Evolutionary conservation across 2,797 vertebrate genomes (phyloP), one percentile per base, ranked within the genome.

Genomic region (Iguana delicatissima): DNA sequence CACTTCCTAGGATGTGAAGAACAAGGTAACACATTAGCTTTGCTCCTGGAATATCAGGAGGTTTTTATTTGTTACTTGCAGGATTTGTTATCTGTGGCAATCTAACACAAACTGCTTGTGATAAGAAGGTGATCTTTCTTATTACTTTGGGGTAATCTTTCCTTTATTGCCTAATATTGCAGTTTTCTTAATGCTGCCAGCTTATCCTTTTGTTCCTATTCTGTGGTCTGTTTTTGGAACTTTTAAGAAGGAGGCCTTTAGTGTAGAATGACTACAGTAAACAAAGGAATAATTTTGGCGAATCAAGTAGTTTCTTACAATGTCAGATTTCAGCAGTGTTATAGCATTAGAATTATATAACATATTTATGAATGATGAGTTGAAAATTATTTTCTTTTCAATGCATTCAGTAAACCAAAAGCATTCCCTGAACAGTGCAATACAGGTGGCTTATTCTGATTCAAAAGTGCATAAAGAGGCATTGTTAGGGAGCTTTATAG

Each of bases 81-180:
- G 46, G 57, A 77, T 77, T 87, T 92, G 6, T 77, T 62, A 77
- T 50, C 57, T n/a, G 2, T 67, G 32, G 16, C 69, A 7, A 52
- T 69, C 32, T 9, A 62, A 57, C 14, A 64, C 59, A 69, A 18
- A 52, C 55, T n/a, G 1, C 22, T 62, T 46, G 14, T 69, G 38
- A 69, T 16, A 79, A 77, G 52, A 50, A 50, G 29, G 5, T 46
- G 32, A 10, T 86, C 14, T 74, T 83, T 76, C n/a, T 55, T 55
- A 76, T 42, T 46, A 84, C 29, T 67, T 83, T 69, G 3, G 8
- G 74, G 29, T n/a, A 69, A 69, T 69, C 26, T 87, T 87, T 77
- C 82, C 29, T 83, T 57, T 83, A 77, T 77, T 87, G n/a, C n/a
- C 42, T 77, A 84, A 69, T 79, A 32, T 46, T 73, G 20, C 13